These are phyloP conservation scores for Elmis aenea DNA, from an alignment of 2,888 invertebrate species.

Conservation along the genomic window DNA sequence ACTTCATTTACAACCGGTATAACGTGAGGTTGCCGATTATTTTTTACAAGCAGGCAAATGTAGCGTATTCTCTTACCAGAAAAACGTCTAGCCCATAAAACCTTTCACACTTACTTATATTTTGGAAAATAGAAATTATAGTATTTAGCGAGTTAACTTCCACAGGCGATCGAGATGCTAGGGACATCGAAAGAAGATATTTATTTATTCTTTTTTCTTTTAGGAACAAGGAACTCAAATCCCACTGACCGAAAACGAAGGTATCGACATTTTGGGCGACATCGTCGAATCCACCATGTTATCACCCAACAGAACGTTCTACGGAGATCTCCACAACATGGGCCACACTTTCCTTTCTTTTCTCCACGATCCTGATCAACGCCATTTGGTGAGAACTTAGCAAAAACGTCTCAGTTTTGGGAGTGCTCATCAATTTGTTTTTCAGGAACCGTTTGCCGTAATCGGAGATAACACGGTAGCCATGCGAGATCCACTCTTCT, in stretches of 20 bases:
- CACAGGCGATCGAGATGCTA: too few species aligned
- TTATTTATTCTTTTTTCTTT: too few species aligned
- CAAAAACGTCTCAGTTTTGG: background rate
- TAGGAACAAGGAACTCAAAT: too few species aligned
- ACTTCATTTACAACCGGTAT: too few species aligned
- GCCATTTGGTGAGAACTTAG: slow-evolving; percentile 54
- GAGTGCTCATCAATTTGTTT: background rate
- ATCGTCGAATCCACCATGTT: slow-evolving; percentile 66
- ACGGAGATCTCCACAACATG: slow-evolving; percentile 75
- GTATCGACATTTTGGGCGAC: slow-evolving; percentile 75
- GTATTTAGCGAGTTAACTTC: too few species aligned
- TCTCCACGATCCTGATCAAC: slow-evolving; percentile 72
- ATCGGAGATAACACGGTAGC: slow-evolving; percentile 82
- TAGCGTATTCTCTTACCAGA: too few species aligned
- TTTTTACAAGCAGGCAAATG: too few species aligned
- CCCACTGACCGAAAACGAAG: slow-evolving; percentile 58
- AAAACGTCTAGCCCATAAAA: too few species aligned
- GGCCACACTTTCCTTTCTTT: slow-evolving; percentile 72
- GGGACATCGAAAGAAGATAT: too few species aligned
- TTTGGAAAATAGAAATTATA: too few species aligned
- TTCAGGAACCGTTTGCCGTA: slow-evolving; percentile 74
- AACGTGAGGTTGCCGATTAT: too few species aligned
- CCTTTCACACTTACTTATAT: too few species aligned
- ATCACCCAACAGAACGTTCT: slow-evolving; percentile 61
- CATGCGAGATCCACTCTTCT: slow-evolving; percentile 83